Evolutionary conservation across 1,140 invertebrate species (phyloP), one percentile per base, ranked within the genome.

Genomic region (Drosophila tani): DNA sequence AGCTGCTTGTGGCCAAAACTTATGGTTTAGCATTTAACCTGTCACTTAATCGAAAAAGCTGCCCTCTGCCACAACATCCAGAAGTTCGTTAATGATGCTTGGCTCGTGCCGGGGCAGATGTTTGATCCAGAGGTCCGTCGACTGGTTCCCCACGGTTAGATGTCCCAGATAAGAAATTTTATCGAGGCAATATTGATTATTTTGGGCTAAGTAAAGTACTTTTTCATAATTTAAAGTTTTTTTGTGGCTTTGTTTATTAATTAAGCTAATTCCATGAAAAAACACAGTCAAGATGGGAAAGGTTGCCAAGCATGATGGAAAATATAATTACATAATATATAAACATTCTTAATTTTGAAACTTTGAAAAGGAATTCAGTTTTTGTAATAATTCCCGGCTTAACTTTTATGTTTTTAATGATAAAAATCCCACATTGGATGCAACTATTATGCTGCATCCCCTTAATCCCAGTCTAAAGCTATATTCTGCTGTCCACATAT

Each of bases 1-100:
- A 79, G 82, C 82, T 79, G 83, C 67, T 82, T 79, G 45, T 71
- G 81, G 55, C 55, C 58, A 66, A 88, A 77, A 88, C 53, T 63
- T 77, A 69, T 77, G 59, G 56, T 62, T 88, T 81, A 68, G 78
- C 84, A 79, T 80, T 90, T 90, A 88, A 81, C 87, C 87, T 88
- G 84, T 88, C 85, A 75, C 77, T 88, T 88, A 79, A 81, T 76
- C 75, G 79, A 75, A 79, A 75, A 79, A 64, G 40, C 59, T 67
- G 46, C 73, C 53, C 74, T 87, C 62, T 68, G 50, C 53, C 46
- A n/a, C 53, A 53, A 21, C 35, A 49, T 55, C 58, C 65, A 82
- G 60, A 81, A 75, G 58, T 78, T 55, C 35, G 40, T 76, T 76
- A 75, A 76, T 76, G 67, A 73, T 51, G 11, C 27, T 73, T 73